phyloP scores from a whole-genome alignment of 2,797 vertebrate species.

The Balearica regulorum region DNA sequence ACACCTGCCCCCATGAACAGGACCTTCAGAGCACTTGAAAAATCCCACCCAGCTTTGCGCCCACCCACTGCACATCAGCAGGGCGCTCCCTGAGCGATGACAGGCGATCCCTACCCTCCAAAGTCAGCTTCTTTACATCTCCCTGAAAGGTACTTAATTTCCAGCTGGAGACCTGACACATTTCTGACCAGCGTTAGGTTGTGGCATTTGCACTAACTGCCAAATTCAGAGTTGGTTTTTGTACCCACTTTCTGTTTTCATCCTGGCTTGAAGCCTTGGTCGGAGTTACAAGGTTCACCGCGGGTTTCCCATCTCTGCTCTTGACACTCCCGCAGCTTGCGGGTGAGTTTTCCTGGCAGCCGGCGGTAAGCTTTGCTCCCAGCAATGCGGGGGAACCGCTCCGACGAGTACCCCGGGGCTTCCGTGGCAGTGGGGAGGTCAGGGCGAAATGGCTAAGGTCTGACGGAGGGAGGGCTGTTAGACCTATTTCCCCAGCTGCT shows the following conservation, averaged over 20 bases:
- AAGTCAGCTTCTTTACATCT: not conserved
- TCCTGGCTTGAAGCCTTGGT: not conserved
- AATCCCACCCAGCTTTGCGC: not conserved
- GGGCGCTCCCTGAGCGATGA: not conserved
- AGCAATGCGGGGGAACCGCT: not conserved
- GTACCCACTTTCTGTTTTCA: not conserved
- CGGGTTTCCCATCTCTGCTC: not conserved
- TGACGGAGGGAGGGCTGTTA: not conserved
- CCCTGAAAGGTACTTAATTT: not conserved
- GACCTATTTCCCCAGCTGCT: not conserved
- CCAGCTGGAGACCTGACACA: not conserved
- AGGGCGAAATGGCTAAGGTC: not conserved
- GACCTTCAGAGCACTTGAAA: not conserved
- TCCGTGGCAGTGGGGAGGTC: not conserved
- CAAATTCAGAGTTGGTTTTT: not conserved
- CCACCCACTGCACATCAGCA: not conserved
- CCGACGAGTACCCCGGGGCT: rapidly evolving
- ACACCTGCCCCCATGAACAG: too few relatives aligned
- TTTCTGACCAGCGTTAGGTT: not conserved
- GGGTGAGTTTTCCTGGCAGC: not conserved
- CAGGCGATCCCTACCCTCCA: not conserved
- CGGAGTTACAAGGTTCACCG: not conserved
- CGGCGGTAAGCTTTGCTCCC: not conserved
- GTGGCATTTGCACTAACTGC: not conserved
- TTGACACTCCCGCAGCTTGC: not conserved